Percentiles rank a stretch among this genome's conserved stretches.
These are phyloP conservation scores for Aricia artaxerxes DNA, from an alignment of 2,888 invertebrate species.

Conservation along the genomic window DNA sequence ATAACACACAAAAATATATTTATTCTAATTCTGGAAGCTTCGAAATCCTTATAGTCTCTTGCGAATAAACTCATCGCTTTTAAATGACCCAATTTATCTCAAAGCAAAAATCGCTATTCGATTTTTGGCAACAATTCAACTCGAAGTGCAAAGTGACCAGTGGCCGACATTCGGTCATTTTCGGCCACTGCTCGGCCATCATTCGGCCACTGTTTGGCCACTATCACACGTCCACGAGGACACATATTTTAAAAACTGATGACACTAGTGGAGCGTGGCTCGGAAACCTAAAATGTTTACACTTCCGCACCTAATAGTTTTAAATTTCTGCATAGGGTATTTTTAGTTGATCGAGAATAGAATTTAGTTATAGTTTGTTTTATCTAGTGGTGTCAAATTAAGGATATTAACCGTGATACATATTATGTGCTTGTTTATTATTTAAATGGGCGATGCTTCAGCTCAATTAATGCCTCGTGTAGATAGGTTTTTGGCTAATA, in stretches of 20 bases:
- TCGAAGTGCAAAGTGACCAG: conserved; percentile 51
- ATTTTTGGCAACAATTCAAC: conserved; percentile 65
- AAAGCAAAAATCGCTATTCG: conserved; percentile 49
- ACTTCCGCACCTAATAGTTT: background rate
- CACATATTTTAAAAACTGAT: conserved; percentile 47
- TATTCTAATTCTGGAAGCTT: background rate
- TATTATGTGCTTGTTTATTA: background rate
- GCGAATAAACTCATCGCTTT: background rate
- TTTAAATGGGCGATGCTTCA: background rate
- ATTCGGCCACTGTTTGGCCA: background rate
- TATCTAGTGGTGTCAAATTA: background rate
- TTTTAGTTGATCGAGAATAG: background rate
- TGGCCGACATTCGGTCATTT: conserved; percentile 25
- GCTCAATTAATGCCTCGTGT: background rate
- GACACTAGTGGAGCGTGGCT: conserved; percentile 38
- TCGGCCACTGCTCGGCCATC: conserved; percentile 27
- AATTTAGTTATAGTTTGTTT: background rate
- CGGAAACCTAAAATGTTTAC: conserved; percentile 11
- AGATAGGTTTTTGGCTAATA: too few species aligned
- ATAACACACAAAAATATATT: background rate
- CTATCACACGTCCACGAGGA: conserved; percentile 44
- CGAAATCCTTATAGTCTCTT: background rate
- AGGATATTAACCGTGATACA: background rate
- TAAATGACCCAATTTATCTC: conserved; percentile 46
- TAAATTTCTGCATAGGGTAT: background rate